Percentiles rank a stretch among this genome's conserved stretches.
These are phyloP conservation scores for Palaemon carinicauda DNA, from an alignment of 1,140 invertebrate species.

Conservation along the genomic window DNA sequence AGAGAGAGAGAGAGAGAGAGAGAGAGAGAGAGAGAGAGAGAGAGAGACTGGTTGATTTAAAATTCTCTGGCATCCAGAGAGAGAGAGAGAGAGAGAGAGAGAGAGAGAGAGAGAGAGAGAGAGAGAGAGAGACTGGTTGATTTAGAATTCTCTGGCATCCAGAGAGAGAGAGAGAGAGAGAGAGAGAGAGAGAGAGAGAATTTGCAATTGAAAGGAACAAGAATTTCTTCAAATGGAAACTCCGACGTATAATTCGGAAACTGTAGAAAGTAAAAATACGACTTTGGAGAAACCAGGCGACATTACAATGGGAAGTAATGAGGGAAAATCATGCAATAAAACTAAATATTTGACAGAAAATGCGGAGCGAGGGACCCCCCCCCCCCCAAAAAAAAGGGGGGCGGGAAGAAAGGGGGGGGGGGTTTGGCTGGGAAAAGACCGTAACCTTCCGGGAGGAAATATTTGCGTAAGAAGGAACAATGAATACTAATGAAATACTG, in stretches of 20 bases:
- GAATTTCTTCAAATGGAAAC: neutral
- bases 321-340: neutral
- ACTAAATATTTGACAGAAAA: neutral
- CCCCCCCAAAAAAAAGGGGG: neutral
- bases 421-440: no score
- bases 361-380: neutral
- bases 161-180: neutral
- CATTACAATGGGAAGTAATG: neutral
- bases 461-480: no score
- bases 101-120: neutral
- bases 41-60: no score
- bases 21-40: no score
- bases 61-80: no score
- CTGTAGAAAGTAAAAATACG: neutral
- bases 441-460: no score
- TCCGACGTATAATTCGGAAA: neutral
- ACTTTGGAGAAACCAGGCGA: neutral
- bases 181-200: neutral
- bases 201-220: no score
- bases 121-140: neutral
- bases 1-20: no score
- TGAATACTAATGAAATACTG: neutral
- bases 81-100: no score
- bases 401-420: no score
- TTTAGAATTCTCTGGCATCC: neutral